A percentile compares a stretch with the other conserved stretches of the same genome.
Conservation (phyloP, 2,797 vertebrate species). For the Gastrophryne carolinensis region DNA sequence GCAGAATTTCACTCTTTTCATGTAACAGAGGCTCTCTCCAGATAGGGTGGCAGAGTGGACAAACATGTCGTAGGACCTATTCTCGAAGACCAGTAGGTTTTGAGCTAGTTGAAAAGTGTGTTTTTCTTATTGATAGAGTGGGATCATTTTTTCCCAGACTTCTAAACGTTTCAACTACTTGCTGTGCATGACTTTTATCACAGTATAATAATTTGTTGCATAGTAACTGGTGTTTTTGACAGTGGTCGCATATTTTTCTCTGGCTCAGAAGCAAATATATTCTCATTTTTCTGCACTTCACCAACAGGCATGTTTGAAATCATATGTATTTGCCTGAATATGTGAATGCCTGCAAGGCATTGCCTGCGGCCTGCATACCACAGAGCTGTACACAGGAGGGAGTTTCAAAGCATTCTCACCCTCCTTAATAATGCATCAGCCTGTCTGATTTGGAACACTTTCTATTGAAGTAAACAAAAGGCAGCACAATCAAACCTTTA, state of each 20-base stretch:
- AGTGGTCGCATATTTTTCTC: not conserved
- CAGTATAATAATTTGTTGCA: not conserved
- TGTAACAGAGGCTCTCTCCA: too few species aligned
- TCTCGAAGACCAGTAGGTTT: too few species aligned
- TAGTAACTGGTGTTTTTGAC: not conserved
- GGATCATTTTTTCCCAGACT: too few species aligned
- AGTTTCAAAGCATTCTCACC: slow-evolving; percentile 39
- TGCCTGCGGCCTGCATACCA: slow-evolving; percentile 22
- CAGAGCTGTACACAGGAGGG: slow-evolving; percentile 7
- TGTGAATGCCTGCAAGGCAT: slow-evolving; percentile 41
- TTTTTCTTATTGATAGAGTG: too few species aligned
- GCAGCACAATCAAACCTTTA: not conserved
- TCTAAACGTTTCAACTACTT: too few species aligned
- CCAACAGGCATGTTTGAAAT: slow-evolving; percentile 42
- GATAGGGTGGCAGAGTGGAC: too few species aligned
- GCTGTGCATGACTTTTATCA: not conserved
- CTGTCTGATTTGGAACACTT: slow-evolving; percentile 15
- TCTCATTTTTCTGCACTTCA: not conserved
- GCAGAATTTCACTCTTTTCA: too few species aligned
- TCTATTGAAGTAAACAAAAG: slow-evolving; percentile 43
- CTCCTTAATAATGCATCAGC: slow-evolving; percentile 43
- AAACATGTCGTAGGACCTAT: too few species aligned
- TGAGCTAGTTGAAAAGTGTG: too few species aligned
- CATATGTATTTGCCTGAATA: slow-evolving; percentile 27
- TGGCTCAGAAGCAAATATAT: not conserved